Percentiles rank a stretch among this genome's conserved stretches.
phyloP scores from a whole-genome alignment of 1,140 invertebrate genomes.

The Neomicropteryx cornuta region DNA sequence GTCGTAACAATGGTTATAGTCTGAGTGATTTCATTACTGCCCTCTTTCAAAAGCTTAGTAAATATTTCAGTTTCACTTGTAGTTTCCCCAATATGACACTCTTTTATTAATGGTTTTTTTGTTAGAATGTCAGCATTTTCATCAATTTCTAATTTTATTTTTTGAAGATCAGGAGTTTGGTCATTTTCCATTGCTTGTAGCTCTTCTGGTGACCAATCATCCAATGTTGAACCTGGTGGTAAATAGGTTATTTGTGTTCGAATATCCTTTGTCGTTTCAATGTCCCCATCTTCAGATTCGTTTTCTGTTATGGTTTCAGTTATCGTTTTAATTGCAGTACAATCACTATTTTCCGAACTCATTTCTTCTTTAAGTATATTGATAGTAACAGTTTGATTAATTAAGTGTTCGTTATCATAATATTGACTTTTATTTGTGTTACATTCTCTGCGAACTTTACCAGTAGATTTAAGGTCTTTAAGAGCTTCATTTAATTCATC shows the following conservation, averaged over 20 bases:
- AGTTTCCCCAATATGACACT: conserved; percentile 35
- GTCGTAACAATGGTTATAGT: conserved; percentile 37
- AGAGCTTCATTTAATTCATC: conserved; percentile 33
- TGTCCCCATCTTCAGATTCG: conserved; percentile 27
- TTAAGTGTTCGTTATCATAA: conserved; percentile 23
- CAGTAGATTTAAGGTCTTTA: conserved; percentile 26
- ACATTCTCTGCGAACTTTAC: conserved; percentile 31
- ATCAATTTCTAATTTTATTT: conserved; percentile 17
- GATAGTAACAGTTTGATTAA: conserved; percentile 31
- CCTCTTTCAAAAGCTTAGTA: conserved; percentile 35
- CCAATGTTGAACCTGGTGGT: conserved; percentile 29
- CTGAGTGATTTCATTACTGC: conserved; percentile 34
- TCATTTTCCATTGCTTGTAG: conserved; percentile 28
- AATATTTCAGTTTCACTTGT: conserved; percentile 38
- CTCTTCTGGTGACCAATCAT: conserved; percentile 35
- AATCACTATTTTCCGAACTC: conserved; percentile 26
- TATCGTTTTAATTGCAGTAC: conserved; percentile 35
- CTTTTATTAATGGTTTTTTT: conserved; percentile 25
- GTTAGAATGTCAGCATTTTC: conserved; percentile 11
- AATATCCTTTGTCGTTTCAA: conserved; percentile 37
- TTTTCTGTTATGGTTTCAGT: conserved; percentile 37
- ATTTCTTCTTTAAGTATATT: conserved; percentile 36
- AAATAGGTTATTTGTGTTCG: conserved; percentile 39
- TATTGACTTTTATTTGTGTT: conserved; percentile 31
- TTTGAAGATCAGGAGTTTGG: conserved; percentile 18